phyloP scores from a whole-genome alignment of 2,113 vertebrate genomes.

The Sebastes fasciatus region DNA sequence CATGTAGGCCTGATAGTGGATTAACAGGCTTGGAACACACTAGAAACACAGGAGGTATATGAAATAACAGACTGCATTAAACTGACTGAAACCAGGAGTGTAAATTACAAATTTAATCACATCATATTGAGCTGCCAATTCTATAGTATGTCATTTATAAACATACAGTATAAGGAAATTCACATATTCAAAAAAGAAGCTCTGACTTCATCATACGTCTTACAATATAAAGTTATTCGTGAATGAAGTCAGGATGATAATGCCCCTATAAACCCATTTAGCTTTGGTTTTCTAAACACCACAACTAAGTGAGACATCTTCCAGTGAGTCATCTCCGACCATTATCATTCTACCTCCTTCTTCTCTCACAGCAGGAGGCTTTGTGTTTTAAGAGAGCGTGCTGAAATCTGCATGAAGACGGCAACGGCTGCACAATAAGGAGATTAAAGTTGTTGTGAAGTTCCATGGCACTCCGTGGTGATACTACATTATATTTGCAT shows the following conservation, averaged over 20 bases:
- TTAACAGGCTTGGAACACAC: no score
- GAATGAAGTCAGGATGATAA: neutral
- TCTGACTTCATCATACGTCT: neutral
- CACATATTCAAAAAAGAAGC: no score
- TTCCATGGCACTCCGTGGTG: neutral
- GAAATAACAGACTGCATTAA: no score
- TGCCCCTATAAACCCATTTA: neutral
- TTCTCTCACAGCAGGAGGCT: neutral
- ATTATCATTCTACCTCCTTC: neutral
- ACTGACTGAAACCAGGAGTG: no score
- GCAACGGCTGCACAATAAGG: neutral
- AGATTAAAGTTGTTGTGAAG: slow-evolving; percentile 19
- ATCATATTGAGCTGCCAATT: no score
- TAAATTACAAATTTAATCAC: no score
- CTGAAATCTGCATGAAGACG: neutral
- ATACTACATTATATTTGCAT: neutral
- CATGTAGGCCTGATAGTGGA: no score
- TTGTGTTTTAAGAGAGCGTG: neutral
- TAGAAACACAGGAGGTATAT: no score
- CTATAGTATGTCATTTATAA: no score
- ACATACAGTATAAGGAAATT: no score
- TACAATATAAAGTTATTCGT: neutral
- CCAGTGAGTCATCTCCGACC: neutral
- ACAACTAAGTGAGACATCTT: neutral
- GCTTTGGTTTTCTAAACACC: neutral